phyloP scores from a whole-genome alignment of 2,797 vertebrate species.

The Coracias cyanogaster region DNA sequence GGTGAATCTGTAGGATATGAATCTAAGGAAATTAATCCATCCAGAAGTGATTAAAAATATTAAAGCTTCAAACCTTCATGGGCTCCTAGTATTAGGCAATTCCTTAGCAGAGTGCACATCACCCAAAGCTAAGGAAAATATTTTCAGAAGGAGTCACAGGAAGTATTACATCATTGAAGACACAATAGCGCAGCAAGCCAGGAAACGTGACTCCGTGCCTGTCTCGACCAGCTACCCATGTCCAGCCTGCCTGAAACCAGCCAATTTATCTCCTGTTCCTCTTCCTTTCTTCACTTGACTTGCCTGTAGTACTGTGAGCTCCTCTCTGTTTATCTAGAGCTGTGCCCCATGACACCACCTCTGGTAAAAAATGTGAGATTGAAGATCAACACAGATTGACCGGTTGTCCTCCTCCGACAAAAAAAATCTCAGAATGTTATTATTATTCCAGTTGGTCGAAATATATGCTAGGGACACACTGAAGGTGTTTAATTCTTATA shows the following conservation, averaged over 20 bases:
- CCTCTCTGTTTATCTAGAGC: not conserved
- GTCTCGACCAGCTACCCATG: not conserved
- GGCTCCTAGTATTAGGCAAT: not conserved
- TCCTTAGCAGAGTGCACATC: not conserved
- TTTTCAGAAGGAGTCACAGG: not conserved
- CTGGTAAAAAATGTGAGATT: fast-evolving
- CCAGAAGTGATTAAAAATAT: not conserved
- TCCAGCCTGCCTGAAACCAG: not conserved
- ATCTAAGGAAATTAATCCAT: constrained; percentile 26
- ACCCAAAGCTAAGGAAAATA: constrained; percentile 29
- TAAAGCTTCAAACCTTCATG: not conserved
- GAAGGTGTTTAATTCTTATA: not conserved
- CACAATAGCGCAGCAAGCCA: not conserved
- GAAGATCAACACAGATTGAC: not conserved
- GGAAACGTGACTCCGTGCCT: fast-evolving
- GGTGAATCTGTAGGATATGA: not conserved
- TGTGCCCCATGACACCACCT: not conserved
- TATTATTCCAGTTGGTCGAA: not conserved
- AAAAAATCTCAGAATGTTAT: not conserved
- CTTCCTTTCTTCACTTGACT: not conserved
- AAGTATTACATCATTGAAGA: not conserved
- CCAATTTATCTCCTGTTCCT: not conserved
- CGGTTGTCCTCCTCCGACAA: fast-evolving
- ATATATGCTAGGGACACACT: not conserved
- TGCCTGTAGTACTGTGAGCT: not conserved